phyloP scores from a whole-genome alignment of 2,113 vertebrate genomes.

The Passer montanus region DNA sequence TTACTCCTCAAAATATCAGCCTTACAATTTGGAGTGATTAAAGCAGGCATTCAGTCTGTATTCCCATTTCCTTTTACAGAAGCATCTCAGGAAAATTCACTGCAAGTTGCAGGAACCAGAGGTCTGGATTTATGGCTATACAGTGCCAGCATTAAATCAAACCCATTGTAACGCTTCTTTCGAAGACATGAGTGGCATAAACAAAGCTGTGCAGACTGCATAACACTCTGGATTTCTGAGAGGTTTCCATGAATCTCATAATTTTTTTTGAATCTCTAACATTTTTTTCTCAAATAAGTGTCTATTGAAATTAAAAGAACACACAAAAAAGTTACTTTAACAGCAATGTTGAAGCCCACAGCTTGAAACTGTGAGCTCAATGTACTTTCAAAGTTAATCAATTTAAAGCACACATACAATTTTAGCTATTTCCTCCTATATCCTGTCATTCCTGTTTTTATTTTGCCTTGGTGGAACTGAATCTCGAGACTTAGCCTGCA shows the following conservation, averaged over 20 bases:
- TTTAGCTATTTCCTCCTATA: slow-evolving; percentile 2
- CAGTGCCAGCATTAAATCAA: slow-evolving; percentile 20
- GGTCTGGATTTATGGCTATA: background rate
- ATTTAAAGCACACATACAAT: background rate
- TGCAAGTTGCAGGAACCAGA: background rate
- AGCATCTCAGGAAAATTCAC: slow-evolving; percentile 4
- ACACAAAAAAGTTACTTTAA: background rate
- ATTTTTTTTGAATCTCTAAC: background rate
- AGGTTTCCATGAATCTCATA: background rate
- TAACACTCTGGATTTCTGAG: background rate
- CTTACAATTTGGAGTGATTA: background rate
- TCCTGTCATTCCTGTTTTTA: background rate
- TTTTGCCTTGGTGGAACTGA: background rate
- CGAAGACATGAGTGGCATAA: background rate
- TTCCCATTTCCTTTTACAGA: background rate
- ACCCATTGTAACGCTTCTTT: background rate
- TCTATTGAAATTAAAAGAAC: background rate
- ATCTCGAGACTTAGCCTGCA: background rate
- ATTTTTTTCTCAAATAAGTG: background rate
- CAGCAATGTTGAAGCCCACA: background rate
- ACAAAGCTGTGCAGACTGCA: background rate
- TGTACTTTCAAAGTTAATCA: background rate
- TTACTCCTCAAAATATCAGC: background rate
- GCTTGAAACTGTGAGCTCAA: background rate
- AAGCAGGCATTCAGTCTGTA: background rate